A percentile compares a stretch with the other conserved stretches of the same genome.
Evolutionary conservation across 1,140 invertebrate species (phyloP).

Genomic region (Drosophila eugracilis): DNA sequence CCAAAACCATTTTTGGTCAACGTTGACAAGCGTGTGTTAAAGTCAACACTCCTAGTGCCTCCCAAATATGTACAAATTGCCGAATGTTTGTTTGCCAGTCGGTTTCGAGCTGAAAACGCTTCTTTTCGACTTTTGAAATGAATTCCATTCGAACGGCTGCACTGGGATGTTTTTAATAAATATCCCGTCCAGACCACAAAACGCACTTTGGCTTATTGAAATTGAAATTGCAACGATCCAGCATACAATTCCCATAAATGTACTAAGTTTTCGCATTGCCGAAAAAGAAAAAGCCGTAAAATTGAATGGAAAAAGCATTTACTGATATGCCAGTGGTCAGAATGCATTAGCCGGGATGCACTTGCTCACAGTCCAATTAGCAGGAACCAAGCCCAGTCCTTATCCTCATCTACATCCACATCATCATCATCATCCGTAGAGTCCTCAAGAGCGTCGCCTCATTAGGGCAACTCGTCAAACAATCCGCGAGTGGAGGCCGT

Average conservation of each 20-base stretch:
- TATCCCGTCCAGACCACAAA: constrained; percentile 63
- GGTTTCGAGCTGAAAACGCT: constrained; percentile 23
- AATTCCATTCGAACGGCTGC: constrained; percentile 42
- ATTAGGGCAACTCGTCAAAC: constrained; percentile 40
- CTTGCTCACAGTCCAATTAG: constrained; percentile 35
- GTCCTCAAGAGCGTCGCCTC: constrained; percentile 38
- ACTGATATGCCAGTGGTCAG: constrained; percentile 25
- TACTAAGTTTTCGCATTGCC: constrained; percentile 2
- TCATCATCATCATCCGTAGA: constrained; percentile 5
- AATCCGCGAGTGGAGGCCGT: constrained; percentile 33
- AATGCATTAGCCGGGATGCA: constrained; percentile 35
- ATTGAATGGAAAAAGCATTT: constrained; percentile 25
- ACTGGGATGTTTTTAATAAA: constrained; percentile 64
- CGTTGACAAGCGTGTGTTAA: constrained; percentile 73
- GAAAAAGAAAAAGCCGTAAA: constrained; percentile 22
- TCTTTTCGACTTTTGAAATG: constrained; percentile 39
- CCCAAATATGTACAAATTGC: constrained; percentile 74
- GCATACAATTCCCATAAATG: constrained; percentile 53
- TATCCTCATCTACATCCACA: constrained; percentile 3
- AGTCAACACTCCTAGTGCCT: constrained; percentile 28
- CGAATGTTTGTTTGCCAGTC: constrained; percentile 57
- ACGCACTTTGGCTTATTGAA: constrained; percentile 77
- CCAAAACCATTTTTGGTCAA: constrained; percentile 35
- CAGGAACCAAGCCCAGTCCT: constrained; percentile 15
- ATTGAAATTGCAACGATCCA: constrained; percentile 38